phyloP scores from a whole-genome alignment of 2,113 vertebrate species.

The Meriones unguiculatus region DNA sequence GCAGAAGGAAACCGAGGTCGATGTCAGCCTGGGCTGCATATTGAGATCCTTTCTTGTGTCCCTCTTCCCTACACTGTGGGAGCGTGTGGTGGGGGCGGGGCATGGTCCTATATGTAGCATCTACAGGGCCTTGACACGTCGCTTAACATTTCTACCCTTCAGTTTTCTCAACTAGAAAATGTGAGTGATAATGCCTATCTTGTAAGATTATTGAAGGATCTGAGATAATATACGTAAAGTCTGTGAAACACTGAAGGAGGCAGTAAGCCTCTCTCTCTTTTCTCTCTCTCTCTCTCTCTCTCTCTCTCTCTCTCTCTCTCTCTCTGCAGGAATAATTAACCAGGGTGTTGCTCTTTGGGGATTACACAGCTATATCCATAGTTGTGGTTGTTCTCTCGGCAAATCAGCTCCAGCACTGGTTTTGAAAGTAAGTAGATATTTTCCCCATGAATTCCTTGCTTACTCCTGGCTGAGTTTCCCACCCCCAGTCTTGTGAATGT shows the following conservation, averaged over 20 bases:
- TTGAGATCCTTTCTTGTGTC: neutral
- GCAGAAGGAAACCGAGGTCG: neutral
- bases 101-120: neutral
- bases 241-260: conserved; percentile 23
- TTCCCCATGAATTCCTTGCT: conserved; percentile 63
- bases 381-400: conserved; percentile 66
- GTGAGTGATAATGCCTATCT: neutral
- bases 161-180: conserved; percentile 50
- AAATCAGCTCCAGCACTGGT: conserved; percentile 69
- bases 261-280: conserved; percentile 41
- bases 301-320: neutral
- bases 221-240: conserved; percentile 57
- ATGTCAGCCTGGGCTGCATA: neutral
- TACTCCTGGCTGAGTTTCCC: conserved; percentile 66
- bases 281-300: neutral
- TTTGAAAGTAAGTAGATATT: conserved; percentile 53
- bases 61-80: neutral
- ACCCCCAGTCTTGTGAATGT: conserved; percentile 41
- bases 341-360: conserved; percentile 51
- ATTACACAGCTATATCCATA: conserved; percentile 61
- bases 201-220: neutral
- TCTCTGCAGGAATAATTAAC: conserved; percentile 42
- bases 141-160: neutral
- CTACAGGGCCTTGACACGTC: neutral
- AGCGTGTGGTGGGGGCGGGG: neutral